These are phyloP conservation scores for Melanotaenia trifasciata DNA, from an alignment of 2,797 vertebrate genomes.

Conservation along the genomic window DNA sequence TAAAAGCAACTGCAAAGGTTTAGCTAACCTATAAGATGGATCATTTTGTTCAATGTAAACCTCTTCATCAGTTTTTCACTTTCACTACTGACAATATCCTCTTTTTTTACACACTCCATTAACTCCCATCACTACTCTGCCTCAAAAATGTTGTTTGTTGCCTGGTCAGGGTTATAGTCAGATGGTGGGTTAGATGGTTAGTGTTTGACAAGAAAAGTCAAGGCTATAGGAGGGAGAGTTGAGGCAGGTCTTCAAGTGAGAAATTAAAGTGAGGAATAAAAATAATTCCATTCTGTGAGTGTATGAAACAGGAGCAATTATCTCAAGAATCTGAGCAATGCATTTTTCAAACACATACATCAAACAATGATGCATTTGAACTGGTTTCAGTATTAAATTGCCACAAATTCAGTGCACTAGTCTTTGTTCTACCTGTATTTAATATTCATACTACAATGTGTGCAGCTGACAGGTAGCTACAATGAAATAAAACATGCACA, in stretches of 20 bases:
- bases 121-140: background rate
- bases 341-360: background rate
- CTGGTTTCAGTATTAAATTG: background rate
- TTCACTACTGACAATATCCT: background rate
- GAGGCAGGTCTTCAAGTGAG: background rate
- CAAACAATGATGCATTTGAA: background rate
- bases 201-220: background rate
- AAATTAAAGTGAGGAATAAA: background rate
- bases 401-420: background rate
- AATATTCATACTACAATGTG: no score
- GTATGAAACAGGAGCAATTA: background rate
- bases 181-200: constrained; percentile 1
- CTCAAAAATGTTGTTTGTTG: background rate
- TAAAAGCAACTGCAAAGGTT: background rate
- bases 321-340: background rate
- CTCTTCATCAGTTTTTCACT: background rate
- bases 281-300: background rate
- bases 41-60: background rate
- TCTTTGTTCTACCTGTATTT: background rate
- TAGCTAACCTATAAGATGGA: background rate
- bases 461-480: no score
- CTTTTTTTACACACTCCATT: background rate
- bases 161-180: background rate
- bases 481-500: no score
- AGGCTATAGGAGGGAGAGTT: background rate